Conservation (phyloP, 2,113 vertebrate species). For the Aphelocoma coerulescens region DNA sequence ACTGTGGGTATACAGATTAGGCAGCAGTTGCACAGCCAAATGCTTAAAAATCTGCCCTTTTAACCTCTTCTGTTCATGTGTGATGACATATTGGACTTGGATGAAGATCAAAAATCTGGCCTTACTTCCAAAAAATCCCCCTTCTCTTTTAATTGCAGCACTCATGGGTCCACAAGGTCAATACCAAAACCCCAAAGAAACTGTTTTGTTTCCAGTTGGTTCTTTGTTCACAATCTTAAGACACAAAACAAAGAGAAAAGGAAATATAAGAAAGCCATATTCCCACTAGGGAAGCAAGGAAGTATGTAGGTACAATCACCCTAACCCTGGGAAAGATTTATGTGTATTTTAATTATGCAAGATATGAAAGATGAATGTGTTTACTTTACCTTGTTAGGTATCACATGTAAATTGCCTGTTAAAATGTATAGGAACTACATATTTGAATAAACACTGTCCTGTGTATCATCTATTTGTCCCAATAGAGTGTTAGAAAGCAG, state of each 20-base stretch:
- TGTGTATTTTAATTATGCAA: neutral
- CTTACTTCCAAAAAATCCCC: neutral
- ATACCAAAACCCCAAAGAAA: neutral
- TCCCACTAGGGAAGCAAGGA: neutral
- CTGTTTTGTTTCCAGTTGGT: neutral
- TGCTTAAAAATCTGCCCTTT: constrained; percentile 10
- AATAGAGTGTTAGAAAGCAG: neutral
- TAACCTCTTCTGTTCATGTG: neutral
- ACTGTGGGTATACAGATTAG: neutral
- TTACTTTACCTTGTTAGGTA: neutral
- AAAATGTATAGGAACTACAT: neutral
- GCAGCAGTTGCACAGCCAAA: neutral
- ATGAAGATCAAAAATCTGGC: constrained; percentile 8
- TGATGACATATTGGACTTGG: constrained; percentile 34
- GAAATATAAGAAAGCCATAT: neutral
- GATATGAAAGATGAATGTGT: neutral
- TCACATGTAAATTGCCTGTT: neutral
- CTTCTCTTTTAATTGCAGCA: neutral
- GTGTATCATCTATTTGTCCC: neutral
- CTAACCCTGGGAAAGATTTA: neutral
- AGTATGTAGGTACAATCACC: neutral
- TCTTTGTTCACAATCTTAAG: neutral
- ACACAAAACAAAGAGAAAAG: neutral
- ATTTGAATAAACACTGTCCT: neutral
- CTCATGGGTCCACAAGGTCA: neutral